Base-by-base conservation (phyloP, 2,113 vertebrate species). In the Syngnathoides biaculeatus region DNA sequence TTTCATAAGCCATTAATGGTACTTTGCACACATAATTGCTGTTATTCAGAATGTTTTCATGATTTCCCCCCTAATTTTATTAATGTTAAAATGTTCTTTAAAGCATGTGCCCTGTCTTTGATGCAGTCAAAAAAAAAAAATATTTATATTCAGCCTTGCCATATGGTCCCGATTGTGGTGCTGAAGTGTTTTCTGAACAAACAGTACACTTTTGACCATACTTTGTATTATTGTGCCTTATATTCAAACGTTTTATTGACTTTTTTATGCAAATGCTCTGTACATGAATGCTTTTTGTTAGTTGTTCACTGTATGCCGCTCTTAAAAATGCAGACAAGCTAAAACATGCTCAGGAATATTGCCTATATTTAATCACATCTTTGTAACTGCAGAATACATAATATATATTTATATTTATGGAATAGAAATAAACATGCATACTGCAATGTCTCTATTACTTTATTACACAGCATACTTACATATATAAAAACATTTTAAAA, bases 191-290 rank as follows among this genome's bases (percentile, higher is more conserved):
- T 40, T 5, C 38, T 61, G 58, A 61, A 42, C 60, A 43, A 43
- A 62, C 38, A 57, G 77, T 65, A 26, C 67, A 70, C n/a, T 8
- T 81, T 45, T 63, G 40, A 48, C 39, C 11, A 42, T 55, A 63
- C 67, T 71, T 60, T 66, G 66, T 68, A 73, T 80, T 59, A 92
- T 91, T 30, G 86, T 90, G 90, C 87, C 89, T 90, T 89, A 83
- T 63, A 75, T 53, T 79, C 59, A 73, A 58, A 57, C 20, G 50
- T 78, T 63, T 71, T 78, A 35, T 60, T 42, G 57, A 30, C 40
- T 47, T 35, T 38, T 20, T 52, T 35, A 65, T 69, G 66, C 6
- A 3, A 47, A 69, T 67, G 30, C 60, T 19, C 14, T 15, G 56
- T 72, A 77, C 56, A 63, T 64, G 4, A 40, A 15, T 64, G 64